Percentiles rank a stretch among this genome's conserved stretches.
Evolutionary conservation across 2,797 vertebrate species (phyloP).

Genomic region (Channa striata): DNA sequence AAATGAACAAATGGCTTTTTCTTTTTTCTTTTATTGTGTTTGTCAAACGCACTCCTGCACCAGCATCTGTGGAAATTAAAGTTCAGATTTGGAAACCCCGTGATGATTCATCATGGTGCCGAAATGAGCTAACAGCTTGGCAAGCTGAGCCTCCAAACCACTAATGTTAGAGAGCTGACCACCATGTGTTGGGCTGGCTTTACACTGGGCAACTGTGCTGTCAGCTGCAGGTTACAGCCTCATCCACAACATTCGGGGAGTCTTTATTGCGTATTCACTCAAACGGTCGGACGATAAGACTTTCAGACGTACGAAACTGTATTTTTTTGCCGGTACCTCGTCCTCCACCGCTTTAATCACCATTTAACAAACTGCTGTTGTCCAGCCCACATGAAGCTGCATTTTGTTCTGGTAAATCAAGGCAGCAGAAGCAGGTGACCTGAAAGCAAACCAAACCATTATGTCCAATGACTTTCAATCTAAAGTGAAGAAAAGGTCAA

Average conservation of each 20-base stretch:
- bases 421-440: background rate
- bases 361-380: background rate
- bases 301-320: too few relatives aligned
- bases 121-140: background rate
- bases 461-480: background rate
- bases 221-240: background rate
- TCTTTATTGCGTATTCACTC: background rate
- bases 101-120: background rate
- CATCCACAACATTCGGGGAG: background rate
- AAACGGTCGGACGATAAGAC: background rate
- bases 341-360: too few relatives aligned
- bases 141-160: background rate
- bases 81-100: background rate
- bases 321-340: background rate
- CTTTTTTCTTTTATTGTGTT: background rate
- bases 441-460: background rate
- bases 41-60: background rate
- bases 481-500: constrained; percentile 4
- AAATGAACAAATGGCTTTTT: constrained; percentile 23
- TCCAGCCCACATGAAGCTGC: background rate
- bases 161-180: background rate
- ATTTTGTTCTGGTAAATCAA: background rate
- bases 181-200: constrained; percentile 12
- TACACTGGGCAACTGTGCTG: constrained; percentile 9
- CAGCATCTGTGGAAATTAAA: background rate